phyloP scores from a whole-genome alignment of 2,888 invertebrate genomes.

The Mythimna impura region DNA sequence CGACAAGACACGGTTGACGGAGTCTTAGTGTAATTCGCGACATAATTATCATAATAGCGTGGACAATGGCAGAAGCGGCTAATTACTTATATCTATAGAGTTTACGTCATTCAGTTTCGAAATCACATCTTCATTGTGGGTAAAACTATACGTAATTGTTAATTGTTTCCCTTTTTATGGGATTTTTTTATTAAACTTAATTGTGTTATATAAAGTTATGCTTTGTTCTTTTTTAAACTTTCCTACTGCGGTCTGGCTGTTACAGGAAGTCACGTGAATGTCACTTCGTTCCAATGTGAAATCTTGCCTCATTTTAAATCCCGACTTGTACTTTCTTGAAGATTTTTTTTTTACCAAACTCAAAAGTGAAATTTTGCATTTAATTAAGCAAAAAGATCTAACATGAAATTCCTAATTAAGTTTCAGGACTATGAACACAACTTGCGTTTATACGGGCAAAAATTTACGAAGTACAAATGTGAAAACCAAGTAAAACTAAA shows the following conservation, averaged over 20 bases:
- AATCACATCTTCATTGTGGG: slow-evolving; percentile 58
- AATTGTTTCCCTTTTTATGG: slow-evolving; percentile 44
- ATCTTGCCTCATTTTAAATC: background rate
- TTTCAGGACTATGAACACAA: background rate
- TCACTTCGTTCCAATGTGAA: background rate
- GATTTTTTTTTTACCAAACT: background rate
- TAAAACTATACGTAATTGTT: slow-evolving; percentile 55
- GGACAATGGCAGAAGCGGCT: slow-evolving; percentile 56
- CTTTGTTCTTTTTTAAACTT: slow-evolving; percentile 26
- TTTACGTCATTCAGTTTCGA: slow-evolving; percentile 61
- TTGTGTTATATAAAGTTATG: slow-evolving; percentile 27
- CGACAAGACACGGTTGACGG: slow-evolving; percentile 38
- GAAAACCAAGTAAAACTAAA: slow-evolving; percentile 2
- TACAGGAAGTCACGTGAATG: slow-evolving; percentile 21
- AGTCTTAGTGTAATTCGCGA: slow-evolving; percentile 49
- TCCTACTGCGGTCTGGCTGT: too few species aligned
- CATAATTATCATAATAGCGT: slow-evolving; percentile 53
- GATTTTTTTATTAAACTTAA: slow-evolving; percentile 23
- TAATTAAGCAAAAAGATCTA: background rate
- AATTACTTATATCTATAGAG: slow-evolving; percentile 51
- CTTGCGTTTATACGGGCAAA: background rate
- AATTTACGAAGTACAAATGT: background rate
- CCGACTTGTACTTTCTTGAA: background rate
- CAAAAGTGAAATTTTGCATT: background rate
- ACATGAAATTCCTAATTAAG: background rate